Evolutionary conservation across 2,888 invertebrate genomes (phyloP), one percentile per base, ranked within the genome.

Genomic region (Gari tellinella): DNA sequence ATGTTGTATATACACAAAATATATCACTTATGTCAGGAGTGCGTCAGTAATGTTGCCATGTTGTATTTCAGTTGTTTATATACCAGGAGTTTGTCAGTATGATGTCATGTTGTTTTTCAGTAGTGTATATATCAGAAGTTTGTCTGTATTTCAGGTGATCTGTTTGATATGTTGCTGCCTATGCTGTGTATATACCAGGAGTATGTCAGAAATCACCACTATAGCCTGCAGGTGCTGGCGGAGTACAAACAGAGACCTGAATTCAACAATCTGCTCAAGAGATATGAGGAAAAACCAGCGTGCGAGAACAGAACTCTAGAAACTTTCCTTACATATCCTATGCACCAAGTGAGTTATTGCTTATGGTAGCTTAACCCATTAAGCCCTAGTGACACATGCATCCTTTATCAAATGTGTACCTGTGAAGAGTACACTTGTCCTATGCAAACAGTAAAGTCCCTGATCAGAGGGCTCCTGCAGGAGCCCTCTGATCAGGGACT

Each of bases 171-270:
- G 96, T 94, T 97, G 87, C 94, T 97, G 80, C 97, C 97, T 58
- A 97, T 97, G 97, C 93, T 97, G 92, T 96, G 96, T 86, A 97
- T 97, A 90, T 97, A 97, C 93, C 97, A 97, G 93, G 97, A 97
- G 93, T 97, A 97, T 92, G 97, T 97, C 57, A 93, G 97, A 70
- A 97, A 97, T 92, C 97, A 97, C 91, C 97, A 97, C 93, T 97
- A 97, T 93, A 97, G 97, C 80, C 94, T 97, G 63, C 97, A 97
- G 93, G 92, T 93, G 26, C 94, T 97, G 78, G 97, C 97, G 0
- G 97, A 97, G 92, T 97, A 97, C 92, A 97, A 97, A 92, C 97
- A 97, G 92, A 94, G 95, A 80, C 94, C 95, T 0, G 93, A 94
- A 75, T 97, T 97, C 90, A 95, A 95, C 0, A 95, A 95, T 15